Evolutionary conservation across 1,140 invertebrate species (phyloP), one percentile per base, ranked within the genome.

Genomic region (Bemisia tabaci): DNA sequence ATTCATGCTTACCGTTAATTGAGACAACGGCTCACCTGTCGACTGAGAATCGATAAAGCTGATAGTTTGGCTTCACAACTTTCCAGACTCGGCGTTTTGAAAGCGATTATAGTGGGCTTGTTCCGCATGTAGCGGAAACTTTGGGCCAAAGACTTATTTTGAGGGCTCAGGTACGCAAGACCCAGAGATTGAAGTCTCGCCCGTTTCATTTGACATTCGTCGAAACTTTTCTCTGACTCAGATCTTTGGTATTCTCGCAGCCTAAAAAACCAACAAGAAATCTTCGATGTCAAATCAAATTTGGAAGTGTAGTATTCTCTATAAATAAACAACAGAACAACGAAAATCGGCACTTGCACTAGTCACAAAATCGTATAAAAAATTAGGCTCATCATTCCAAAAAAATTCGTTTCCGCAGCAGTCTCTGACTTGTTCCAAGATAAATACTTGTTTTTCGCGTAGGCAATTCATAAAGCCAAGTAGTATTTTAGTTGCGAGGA

Each of bases 101-200:
- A 90, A 1, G 89, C 88, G 58, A 93, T 91, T 60, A 93, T 90
- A 0, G 89, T 90, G 0, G 91, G 91, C 73, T 92, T 93, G 62
- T 85, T 88, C 48, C 91, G 78, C 89, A 93, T 91, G 73, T 92
- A 92, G 23, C 89, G 81, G 75, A 91, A 91, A 74, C 87, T 89
- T 72, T 91, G 88, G 0, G 88, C 89, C 63, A 91, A 75, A 21
- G 84, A 85, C 72, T 86, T 86, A 72, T 90, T 89, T 73, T 89
- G 87, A 12, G 88, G 87, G 72, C 84, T 87, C 9, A 85, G 73
- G 70, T 89, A 88, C 12, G 87, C 86, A 59, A 86, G 70, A 1
- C 86, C 86, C 22, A 87, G 75, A 22, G 85, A 84, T 71, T 85
- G 83, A 11, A 87, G 71, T 62, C 84, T 79, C 0, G 85, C 85